These are phyloP conservation scores for Aphodius granarius DNA, from an alignment of 2,888 invertebrate genomes.

Conservation along the genomic window DNA sequence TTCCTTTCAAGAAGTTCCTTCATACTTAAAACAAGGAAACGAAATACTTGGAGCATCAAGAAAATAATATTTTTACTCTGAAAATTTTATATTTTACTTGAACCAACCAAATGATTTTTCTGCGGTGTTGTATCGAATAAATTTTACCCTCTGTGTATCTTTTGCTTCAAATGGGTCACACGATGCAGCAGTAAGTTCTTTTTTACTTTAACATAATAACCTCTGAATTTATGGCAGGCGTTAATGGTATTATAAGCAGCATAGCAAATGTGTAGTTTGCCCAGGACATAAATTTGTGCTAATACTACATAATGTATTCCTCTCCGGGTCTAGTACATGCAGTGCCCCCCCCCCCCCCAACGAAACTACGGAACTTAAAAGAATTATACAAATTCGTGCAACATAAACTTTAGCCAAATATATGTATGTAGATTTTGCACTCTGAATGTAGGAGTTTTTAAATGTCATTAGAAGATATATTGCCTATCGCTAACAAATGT, in stretches of 20 bases:
- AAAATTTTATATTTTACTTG: too few relatives aligned
- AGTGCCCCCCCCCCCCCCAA: not conserved
- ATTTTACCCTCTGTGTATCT: too few relatives aligned
- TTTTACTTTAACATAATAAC: not conserved
- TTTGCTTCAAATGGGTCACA: not conserved
- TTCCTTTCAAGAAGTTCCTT: too few relatives aligned
- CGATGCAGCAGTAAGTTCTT: not conserved
- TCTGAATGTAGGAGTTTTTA: too few relatives aligned
- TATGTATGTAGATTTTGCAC: too few relatives aligned
- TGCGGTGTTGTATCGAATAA: too few relatives aligned
- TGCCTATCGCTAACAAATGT: too few relatives aligned
- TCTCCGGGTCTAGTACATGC: not conserved
- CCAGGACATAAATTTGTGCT: not conserved
- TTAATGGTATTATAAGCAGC: not conserved
- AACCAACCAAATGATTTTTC: too few relatives aligned
- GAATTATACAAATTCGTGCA: not conserved
- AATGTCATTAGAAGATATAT: too few relatives aligned
- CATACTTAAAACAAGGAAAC: too few relatives aligned
- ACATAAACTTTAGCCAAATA: not conserved
- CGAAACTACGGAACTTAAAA: not conserved
- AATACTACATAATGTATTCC: not conserved
- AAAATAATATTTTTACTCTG: too few relatives aligned
- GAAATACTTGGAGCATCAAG: too few relatives aligned
- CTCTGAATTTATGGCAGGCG: not conserved
- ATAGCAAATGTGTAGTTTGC: not conserved